Evolutionary conservation across 2,888 invertebrate species (phyloP).

Genomic region (Bombyx huttoni): DNA sequence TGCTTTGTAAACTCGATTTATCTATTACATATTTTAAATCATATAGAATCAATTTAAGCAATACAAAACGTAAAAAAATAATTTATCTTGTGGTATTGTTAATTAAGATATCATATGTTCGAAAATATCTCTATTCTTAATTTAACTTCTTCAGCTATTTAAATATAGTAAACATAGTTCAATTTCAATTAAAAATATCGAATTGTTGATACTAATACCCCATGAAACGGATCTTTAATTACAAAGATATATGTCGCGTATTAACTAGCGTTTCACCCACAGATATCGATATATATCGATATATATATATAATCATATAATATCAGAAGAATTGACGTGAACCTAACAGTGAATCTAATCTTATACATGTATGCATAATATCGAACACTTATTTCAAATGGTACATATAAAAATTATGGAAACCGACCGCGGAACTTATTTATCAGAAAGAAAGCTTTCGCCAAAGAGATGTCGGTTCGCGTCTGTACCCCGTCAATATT

Average conservation of each 20-base stretch:
- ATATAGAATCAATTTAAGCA: too few species aligned
- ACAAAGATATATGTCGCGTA: too few species aligned
- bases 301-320: too few species aligned
- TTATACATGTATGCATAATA: conserved; percentile 13
- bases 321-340: conserved; percentile 21
- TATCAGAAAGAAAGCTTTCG: conserved; percentile 14
- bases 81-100: too few species aligned
- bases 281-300: conserved; percentile 35
- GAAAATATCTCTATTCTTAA: too few species aligned
- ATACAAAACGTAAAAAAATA: too few species aligned
- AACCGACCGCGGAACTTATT: conserved; percentile 14
- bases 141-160: conserved; percentile 5
- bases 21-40: neutral
- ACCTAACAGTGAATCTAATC: too few species aligned
- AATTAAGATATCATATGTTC: too few species aligned
- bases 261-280: conserved; percentile 8
- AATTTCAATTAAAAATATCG: too few species aligned
- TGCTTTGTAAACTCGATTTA: neutral
- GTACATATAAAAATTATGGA: conserved; percentile 16
- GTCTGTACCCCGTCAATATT: conserved; percentile 45
- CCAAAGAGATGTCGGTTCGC: conserved; percentile 6
- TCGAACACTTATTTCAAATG: conserved; percentile 12
- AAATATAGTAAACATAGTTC: too few species aligned
- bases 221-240: too few species aligned
- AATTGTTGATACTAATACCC: too few species aligned